These are phyloP conservation scores for Carterocephalus palaemon DNA, from an alignment of 2,888 invertebrate species.

Conservation along the genomic window DNA sequence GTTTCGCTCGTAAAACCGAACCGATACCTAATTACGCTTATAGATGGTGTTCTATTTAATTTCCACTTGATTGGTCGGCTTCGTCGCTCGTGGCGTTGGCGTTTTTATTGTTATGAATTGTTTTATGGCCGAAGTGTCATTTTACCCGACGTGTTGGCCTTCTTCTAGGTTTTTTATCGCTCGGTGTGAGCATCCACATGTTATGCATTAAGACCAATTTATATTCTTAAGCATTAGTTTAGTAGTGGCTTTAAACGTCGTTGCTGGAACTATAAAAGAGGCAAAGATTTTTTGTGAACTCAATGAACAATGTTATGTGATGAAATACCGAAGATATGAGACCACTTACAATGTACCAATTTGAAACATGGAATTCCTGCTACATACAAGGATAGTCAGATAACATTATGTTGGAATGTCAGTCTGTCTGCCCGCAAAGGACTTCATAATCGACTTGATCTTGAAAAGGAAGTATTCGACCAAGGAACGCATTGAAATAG, in stretches of 20 bases:
- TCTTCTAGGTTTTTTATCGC: constrained; percentile 38
- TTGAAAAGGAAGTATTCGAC: too few relatives aligned
- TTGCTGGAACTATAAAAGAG: constrained; percentile 5
- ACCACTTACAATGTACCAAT: background rate
- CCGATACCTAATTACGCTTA: constrained; percentile 59
- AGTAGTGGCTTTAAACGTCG: constrained; percentile 18
- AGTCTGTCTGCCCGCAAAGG: background rate
- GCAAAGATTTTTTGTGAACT: constrained; percentile 9
- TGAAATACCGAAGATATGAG: constrained; percentile 3
- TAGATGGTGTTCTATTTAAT: constrained; percentile 69
- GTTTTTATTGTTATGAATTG: constrained; percentile 74
- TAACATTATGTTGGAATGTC: constrained; percentile 1
- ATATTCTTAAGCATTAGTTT: constrained; percentile 30
- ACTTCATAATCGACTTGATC: too few relatives aligned
- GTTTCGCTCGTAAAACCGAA: constrained; percentile 68
- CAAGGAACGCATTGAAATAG: too few relatives aligned
- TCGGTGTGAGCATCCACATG: constrained; percentile 31
- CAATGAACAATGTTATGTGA: constrained; percentile 3
- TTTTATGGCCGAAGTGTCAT: constrained; percentile 40
- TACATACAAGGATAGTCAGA: background rate
- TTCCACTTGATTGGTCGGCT: constrained; percentile 61
- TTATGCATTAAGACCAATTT: constrained; percentile 26
- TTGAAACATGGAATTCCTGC: background rate
- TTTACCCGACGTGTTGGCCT: constrained; percentile 32
- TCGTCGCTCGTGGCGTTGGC: constrained; percentile 53